Base-by-base conservation (phyloP, 2,113 vertebrate genomes). In the Anthoscopus minutus region DNA sequence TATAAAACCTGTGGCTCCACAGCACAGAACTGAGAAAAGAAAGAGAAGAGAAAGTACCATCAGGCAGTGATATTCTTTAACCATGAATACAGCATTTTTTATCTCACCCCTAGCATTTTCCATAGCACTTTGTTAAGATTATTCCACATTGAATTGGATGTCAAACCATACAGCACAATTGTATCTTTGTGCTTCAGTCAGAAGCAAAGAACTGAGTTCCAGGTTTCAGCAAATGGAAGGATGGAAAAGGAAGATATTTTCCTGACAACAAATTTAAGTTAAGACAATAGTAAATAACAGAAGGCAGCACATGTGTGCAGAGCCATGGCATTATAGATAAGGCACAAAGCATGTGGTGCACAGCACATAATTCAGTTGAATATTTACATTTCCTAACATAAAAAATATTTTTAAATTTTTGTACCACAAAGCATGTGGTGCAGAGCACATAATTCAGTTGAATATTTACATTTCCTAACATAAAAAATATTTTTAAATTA, bases 271-370 rank as follows among this genome's bases (percentile, higher is more conserved):
- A 80, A 81, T 50, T 19, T 56, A 92, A 93, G 87, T 60, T 38
- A 81, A 94, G 83, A 92, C 77, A 95, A 91, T 2, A 78, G 40
- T 53, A 81, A 80, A 47, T 48, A 93, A 71, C 80, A 92, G 83
- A 65, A 91, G 77, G 60, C 56, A 96, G 65, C 31, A 61, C 3
- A 19, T 7, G 12, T 74, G 48, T 81, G 40, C 80, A 15, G 64
- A 91, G 56, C 17, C 81, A 71, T 35, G 48, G 35, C 42, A 42
- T 37, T 47, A 53, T 0, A 93, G 69, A 86, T 87, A 92, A 90
- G 76, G 51, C 48, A 67, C 18, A 74, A 79, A 89, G 40, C 18
- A 23, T 79, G 86, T 54, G 27, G 4, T 60, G n/a, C 1, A 2
- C 28, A 71, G 6, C n/a, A 65, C 27, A 61, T 70, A 78, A 56